Conservation (phyloP, 1,140 invertebrate species). For the Drosophila repletoides region DNA sequence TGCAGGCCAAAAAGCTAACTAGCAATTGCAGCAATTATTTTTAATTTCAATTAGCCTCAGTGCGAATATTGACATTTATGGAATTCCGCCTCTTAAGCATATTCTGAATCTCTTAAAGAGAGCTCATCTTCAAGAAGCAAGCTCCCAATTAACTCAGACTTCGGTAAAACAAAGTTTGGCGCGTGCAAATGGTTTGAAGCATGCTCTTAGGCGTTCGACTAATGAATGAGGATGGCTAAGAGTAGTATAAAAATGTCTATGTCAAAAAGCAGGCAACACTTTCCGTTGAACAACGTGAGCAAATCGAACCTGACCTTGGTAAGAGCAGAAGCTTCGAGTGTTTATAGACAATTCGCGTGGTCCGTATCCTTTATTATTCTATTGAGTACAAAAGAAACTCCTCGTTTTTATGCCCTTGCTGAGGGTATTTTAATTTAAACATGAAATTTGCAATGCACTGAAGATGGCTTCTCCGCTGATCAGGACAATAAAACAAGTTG, state of each 20-base stretch:
- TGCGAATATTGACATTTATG: neutral
- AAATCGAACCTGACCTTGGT: constrained; percentile 2
- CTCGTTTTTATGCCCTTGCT: neutral
- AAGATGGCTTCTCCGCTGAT: too few relatives aligned
- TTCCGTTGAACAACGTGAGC: too few relatives aligned
- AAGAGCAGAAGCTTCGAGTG: neutral
- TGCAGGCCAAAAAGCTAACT: too few relatives aligned
- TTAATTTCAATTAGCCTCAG: too few relatives aligned
- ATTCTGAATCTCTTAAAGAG: too few relatives aligned
- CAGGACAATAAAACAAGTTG: too few relatives aligned
- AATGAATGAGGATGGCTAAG: constrained; percentile 12
- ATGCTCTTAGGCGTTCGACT: constrained; percentile 2
- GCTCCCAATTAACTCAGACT: neutral
- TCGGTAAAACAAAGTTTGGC: constrained; percentile 14
- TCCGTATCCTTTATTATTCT: neutral
- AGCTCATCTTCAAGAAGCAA: neutral
- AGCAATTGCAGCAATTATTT: too few relatives aligned
- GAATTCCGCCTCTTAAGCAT: too few relatives aligned
- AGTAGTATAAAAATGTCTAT: constrained; percentile 3
- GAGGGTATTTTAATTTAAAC: too few relatives aligned
- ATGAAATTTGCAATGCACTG: too few relatives aligned
- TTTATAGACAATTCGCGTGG: neutral
- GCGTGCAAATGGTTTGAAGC: constrained; percentile 5
- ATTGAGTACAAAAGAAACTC: neutral
- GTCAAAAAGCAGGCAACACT: neutral